Conservation (phyloP, 2,113 vertebrate genomes). For the Gymnorhina tibicen region DNA sequence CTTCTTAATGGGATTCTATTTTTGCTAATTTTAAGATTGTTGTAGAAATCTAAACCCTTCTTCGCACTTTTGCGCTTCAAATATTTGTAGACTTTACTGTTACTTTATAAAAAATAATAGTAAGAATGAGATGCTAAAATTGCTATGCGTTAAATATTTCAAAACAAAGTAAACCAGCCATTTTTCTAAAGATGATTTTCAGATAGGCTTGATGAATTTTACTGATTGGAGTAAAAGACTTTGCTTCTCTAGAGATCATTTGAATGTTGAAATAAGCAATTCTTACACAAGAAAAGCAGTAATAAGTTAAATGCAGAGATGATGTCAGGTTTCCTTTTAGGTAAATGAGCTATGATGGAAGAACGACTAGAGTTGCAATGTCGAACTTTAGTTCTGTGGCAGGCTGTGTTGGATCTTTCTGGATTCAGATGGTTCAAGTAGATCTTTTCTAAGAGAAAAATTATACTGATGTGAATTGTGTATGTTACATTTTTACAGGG, state of each 20-base stretch:
- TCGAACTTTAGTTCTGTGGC: background rate
- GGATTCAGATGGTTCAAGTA: background rate
- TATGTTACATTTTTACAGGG: background rate
- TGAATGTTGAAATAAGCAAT: background rate
- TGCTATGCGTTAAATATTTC: background rate
- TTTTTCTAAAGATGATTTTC: background rate
- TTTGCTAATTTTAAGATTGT: background rate
- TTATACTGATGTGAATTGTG: background rate
- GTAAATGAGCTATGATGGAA: background rate
- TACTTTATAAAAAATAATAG: background rate
- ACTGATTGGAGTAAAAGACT: background rate
- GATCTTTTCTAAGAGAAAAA: background rate
- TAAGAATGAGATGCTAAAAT: background rate
- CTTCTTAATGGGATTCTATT: background rate
- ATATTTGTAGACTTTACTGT: background rate
- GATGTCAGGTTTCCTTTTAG: background rate
- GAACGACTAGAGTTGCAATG: background rate
- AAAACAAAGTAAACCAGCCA: background rate
- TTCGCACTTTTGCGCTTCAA: background rate
- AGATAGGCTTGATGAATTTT: background rate
- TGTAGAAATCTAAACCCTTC: background rate
- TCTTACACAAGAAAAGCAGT: background rate
- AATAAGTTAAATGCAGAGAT: background rate
- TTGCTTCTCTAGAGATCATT: background rate
- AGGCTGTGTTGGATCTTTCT: background rate